Evolutionary conservation across 2,113 vertebrate genomes (phyloP).

Genomic region (Delphinus delphis): DNA sequence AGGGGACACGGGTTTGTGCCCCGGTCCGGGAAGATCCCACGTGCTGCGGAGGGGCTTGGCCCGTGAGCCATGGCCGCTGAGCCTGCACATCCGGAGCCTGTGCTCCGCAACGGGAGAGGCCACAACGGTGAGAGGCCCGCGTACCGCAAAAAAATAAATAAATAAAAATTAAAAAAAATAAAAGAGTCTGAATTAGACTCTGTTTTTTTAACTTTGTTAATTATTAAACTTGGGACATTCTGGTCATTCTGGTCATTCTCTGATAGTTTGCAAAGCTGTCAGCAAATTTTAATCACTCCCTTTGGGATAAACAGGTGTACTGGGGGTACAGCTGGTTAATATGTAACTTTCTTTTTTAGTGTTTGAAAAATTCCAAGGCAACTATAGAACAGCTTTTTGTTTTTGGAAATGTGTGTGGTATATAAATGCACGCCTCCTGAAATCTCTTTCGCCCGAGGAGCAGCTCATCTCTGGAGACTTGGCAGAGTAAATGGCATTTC

Average conservation of each 20-base stretch:
- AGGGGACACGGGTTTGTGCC: no score
- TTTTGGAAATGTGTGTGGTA: neutral
- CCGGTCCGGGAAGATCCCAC: no score
- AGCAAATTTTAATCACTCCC: slow-evolving; percentile 63
- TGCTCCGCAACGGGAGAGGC: no score
- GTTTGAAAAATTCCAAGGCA: neutral
- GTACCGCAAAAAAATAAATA: no score
- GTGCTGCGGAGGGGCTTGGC: rapidly evolving
- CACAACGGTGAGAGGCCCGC: no score
- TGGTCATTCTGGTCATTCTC: slow-evolving; percentile 35
- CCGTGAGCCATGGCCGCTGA: no score
- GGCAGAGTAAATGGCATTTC: neutral
- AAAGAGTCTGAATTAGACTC: neutral
- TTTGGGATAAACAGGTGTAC: slow-evolving; percentile 42
- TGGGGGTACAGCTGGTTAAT: slow-evolving; percentile 42
- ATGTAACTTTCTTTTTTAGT: slow-evolving; percentile 46
- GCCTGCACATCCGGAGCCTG: no score
- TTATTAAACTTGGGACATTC: slow-evolving; percentile 55
- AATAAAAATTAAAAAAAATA: neutral
- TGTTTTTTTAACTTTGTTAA: slow-evolving; percentile 52
- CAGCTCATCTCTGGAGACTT: neutral
- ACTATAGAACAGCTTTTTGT: neutral
- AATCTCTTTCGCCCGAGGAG: neutral
- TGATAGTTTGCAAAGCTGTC: slow-evolving; percentile 58
- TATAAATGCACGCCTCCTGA: neutral